These are phyloP conservation scores for Lytechinus pictus DNA, from an alignment of 35 echinoderm and acorn worm species.

Conservation along the genomic window DNA sequence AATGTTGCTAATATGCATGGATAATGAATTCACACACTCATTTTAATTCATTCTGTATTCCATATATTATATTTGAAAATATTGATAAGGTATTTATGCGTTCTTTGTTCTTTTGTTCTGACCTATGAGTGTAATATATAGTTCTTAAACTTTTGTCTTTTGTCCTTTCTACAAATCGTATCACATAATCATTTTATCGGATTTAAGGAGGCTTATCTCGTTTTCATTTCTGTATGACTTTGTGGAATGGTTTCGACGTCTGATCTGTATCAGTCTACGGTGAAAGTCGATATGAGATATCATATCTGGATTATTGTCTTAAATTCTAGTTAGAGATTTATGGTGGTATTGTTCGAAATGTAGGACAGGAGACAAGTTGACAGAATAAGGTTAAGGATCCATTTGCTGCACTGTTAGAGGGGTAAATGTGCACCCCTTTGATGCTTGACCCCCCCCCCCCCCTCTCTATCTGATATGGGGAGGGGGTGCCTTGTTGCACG, in stretches of 20 bases:
- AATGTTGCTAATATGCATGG: no score
- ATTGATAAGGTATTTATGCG: no score
- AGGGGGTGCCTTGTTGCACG: no score
- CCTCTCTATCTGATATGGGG: not conserved
- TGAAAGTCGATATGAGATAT: not conserved
- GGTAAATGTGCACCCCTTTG: not conserved
- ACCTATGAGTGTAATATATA: no score
- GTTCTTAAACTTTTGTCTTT: no score
- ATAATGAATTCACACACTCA: no score
- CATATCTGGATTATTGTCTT: not conserved
- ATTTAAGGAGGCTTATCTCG: not conserved
- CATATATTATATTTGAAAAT: no score
- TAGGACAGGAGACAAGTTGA: not conserved
- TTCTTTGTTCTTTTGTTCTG: no score
- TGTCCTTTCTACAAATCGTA: not conserved
- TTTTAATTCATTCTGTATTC: no score
- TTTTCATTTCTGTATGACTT: constrained; percentile 12
- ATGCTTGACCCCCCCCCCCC: no score
- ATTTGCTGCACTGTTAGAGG: not conserved
- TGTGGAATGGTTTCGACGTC: not conserved
- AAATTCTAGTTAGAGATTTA: not conserved
- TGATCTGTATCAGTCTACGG: not conserved
- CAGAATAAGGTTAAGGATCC: not conserved
- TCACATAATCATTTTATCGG: not conserved
- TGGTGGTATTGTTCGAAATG: not conserved